Base-by-base conservation (phyloP, 2,888 invertebrate genomes). In the Drosophila emarginata region DNA sequence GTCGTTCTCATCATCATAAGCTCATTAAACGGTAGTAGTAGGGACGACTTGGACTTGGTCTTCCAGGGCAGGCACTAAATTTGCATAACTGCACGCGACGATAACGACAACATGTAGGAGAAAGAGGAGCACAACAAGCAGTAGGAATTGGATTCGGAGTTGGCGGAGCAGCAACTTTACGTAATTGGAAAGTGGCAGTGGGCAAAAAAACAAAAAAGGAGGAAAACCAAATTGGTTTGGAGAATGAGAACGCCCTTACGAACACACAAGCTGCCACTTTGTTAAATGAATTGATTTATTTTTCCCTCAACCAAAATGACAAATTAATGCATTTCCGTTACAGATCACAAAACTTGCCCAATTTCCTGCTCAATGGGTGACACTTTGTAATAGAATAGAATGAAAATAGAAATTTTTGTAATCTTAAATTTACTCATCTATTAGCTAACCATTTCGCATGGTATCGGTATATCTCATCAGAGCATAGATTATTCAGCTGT, bases 291-390 rank as follows among this genome's bases (percentile, higher is more conserved):
- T 82, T 85, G 85, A 87, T 85, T 87, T 83, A 87, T 87, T 64
- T 87, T 64, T 73, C 62, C 58, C 80, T 56, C 76, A 69, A 77
- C 61, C 60, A 63, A 70, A 59, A 74, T 71, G 88, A 87, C 86
- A 87, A 87, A 84, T 84, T 74, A 78, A 85, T 82, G 86, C 77
- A 80, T 84, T 85, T 84, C 88, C 86, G 88, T 72, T 86, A 45
- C 56, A 50, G 66, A 64, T 71, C 60, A 81, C 67, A 68, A 67
- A 64, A 65, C 62, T 80, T 83, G 72, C 74, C 67, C 72, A 74
- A 83, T 80, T 69, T 71, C 71, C 72, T 72, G 52, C 57, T 60
- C 65, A 65, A 61, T 72, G 72, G 45, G 45, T 45, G 45, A 45
- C 45, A 45, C 11, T 12, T 45, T 45, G 9, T 2, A 28, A 28